Base-by-base conservation (phyloP, 2,888 invertebrate genomes). In the Chrysodeixis includens region DNA sequence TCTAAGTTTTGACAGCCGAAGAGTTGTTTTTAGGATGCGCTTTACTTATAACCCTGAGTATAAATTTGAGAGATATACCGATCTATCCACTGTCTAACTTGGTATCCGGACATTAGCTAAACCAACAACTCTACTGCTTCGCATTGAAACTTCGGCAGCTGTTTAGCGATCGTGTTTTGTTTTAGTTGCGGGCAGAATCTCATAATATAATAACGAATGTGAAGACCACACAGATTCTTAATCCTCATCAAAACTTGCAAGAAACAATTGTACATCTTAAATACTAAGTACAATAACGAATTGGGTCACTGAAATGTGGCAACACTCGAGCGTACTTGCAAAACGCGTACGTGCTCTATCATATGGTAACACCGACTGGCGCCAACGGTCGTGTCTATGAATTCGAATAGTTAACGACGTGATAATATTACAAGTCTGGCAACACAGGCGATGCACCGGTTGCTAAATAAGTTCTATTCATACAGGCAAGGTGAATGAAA, bases 311-410 rank as follows among this genome's bases (percentile, higher is more conserved):
- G 26, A 63, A 67, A 64, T 71, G 76, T 46, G 49, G 65, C 54
- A 68, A 75, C 55, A 35, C 52, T 22, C 40, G 20, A 69, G 32
- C 52, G 56, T 26, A 14, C 46, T 70, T 65, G 55, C 51, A 60
- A 74, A 60, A 70, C 74, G 35, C 9, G 62, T 57, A 74, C 73
- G 73, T 74, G 73, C 60, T 54, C 14, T 74, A 74, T 74, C 73
- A 60, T 74, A 74, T 61, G 51, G 65, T 14, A 46, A 46, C 32
- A 30, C 59, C 22, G 30, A 30, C 18, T 46, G 46, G 46, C 46
- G 46, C 46, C 46, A 46, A 26, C 49, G 46, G 22, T 32, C 66
- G 73, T 74, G 73, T 32, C 70, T 74, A 74, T 73, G 73, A 74
- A 74, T 74, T 74, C 14, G 26, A 66, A 70, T 62, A 62, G 16